phyloP scores from a whole-genome alignment of 2,888 invertebrate genomes.

The Griposia aprilina region DNA sequence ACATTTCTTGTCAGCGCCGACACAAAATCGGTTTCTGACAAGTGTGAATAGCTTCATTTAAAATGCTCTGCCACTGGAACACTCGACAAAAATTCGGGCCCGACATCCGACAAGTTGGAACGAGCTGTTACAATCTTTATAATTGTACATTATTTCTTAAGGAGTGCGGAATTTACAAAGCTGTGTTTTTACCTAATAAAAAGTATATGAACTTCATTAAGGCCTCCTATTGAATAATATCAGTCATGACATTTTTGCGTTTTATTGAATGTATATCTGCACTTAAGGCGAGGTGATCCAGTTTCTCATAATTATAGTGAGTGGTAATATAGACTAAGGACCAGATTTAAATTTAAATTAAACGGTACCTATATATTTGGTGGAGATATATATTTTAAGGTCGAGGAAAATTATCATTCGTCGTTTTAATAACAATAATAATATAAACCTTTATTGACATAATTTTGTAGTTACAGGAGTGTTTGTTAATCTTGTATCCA shows the following conservation, averaged over 20 bases:
- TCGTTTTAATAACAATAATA: background rate
- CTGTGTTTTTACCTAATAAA: slow-evolving; percentile 1
- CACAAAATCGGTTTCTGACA: too few relatives aligned
- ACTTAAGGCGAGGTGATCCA: slow-evolving; percentile 2
- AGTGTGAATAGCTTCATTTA: too few relatives aligned
- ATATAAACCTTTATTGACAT: background rate
- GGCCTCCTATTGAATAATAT: slow-evolving; percentile 49
- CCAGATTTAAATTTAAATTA: background rate
- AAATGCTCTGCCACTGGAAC: too few relatives aligned
- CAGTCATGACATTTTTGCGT: slow-evolving; percentile 31
- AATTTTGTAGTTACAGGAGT: background rate
- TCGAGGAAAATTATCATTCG: background rate
- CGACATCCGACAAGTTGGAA: too few relatives aligned
- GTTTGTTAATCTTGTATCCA: background rate
- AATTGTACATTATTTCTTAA: slow-evolving; percentile 3
- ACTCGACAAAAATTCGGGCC: too few relatives aligned
- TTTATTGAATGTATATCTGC: background rate
- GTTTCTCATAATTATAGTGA: too few relatives aligned
- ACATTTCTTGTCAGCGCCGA: too few relatives aligned
- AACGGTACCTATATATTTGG: background rate
- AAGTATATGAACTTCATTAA: slow-evolving; percentile 34
- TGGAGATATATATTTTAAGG: background rate
- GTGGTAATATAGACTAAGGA: background rate
- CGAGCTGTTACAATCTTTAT: slow-evolving; percentile 4
- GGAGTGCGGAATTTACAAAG: slow-evolving; percentile 25